Percentiles rank a stretch among this genome's conserved stretches.
Conservation (phyloP, 1,140 invertebrate genomes). For the Euura saliciscinereae region DNA sequence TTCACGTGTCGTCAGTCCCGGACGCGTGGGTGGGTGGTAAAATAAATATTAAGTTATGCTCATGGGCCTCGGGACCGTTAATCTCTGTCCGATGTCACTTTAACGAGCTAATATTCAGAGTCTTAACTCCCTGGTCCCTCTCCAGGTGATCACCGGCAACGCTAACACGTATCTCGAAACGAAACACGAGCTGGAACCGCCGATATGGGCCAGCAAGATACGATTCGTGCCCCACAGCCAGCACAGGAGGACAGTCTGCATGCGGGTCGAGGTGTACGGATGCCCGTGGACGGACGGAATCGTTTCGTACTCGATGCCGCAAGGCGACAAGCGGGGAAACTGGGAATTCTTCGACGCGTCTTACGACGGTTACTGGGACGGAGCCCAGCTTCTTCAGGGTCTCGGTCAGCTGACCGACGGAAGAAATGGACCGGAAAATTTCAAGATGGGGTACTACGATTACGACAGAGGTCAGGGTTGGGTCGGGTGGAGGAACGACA, state of each 20-base stretch:
- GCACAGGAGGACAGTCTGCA: conserved; percentile 83
- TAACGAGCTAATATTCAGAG: neutral
- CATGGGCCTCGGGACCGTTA: no score
- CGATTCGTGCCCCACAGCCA: conserved; percentile 84
- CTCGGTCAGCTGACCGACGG: conserved; percentile 89
- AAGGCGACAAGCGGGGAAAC: conserved; percentile 80
- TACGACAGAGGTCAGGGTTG: conserved; percentile 74
- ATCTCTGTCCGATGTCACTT: no score
- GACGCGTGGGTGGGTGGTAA: conserved; percentile 19
- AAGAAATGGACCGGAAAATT: conserved; percentile 74
- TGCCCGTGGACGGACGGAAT: conserved; percentile 72
- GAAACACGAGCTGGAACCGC: conserved; percentile 76
- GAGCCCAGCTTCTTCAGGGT: conserved; percentile 70
- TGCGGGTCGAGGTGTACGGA: conserved; percentile 84
- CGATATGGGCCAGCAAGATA: conserved; percentile 79
- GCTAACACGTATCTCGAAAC: conserved; percentile 82
- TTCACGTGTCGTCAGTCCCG: conserved; percentile 11
- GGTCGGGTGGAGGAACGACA: conserved; percentile 92
- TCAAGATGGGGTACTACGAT: conserved; percentile 70
- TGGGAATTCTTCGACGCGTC: conserved; percentile 89
- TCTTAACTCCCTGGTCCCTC: conserved; percentile 35
- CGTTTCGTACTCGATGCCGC: conserved; percentile 60
- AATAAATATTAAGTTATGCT: conserved; percentile 26
- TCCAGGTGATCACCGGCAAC: conserved; percentile 80
- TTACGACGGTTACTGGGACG: conserved; percentile 88